These are phyloP conservation scores for Gallinago undulata DNA, from an alignment of 2,113 vertebrate genomes.

Conservation along the genomic window DNA sequence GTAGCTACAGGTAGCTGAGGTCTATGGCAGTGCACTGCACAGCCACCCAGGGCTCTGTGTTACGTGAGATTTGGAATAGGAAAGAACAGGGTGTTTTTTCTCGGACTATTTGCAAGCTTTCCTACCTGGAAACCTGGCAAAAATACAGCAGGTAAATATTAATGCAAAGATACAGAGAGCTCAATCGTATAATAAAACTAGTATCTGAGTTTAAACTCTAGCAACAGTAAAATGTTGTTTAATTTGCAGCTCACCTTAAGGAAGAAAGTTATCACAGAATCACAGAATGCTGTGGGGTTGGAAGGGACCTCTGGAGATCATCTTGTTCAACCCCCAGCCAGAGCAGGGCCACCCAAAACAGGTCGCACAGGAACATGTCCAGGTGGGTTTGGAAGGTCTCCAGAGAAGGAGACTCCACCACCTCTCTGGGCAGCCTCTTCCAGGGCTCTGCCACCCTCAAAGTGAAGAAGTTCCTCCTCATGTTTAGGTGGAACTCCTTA, in stretches of 20 bases:
- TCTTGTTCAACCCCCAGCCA: too few relatives aligned
- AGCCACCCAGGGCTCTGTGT: rapidly evolving
- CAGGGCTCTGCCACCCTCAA: too few relatives aligned
- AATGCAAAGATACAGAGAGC: not conserved
- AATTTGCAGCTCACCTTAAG: not conserved
- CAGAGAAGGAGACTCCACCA: too few relatives aligned
- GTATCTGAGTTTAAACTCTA: not conserved
- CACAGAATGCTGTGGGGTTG: too few relatives aligned
- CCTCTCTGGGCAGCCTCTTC: too few relatives aligned
- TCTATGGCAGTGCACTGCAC: not conserved
- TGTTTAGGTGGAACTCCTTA: too few relatives aligned
- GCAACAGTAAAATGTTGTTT: not conserved
- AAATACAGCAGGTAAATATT: not conserved
- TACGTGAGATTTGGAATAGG: rapidly evolving
- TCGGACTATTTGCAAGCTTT: not conserved
- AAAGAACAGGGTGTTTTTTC: not conserved
- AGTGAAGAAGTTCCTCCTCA: too few relatives aligned
- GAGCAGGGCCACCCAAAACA: too few relatives aligned
- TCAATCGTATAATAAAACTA: not conserved
- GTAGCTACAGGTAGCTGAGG: not conserved
- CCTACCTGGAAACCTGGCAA: not conserved
- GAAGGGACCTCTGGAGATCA: too few relatives aligned
- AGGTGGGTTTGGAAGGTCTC: too few relatives aligned
- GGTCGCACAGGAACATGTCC: too few relatives aligned
- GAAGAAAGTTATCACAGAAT: not conserved